Evolutionary conservation across 2,797 vertebrate species (phyloP), one percentile per base, ranked within the genome.

Genomic region (Podarcis siculus): DNA sequence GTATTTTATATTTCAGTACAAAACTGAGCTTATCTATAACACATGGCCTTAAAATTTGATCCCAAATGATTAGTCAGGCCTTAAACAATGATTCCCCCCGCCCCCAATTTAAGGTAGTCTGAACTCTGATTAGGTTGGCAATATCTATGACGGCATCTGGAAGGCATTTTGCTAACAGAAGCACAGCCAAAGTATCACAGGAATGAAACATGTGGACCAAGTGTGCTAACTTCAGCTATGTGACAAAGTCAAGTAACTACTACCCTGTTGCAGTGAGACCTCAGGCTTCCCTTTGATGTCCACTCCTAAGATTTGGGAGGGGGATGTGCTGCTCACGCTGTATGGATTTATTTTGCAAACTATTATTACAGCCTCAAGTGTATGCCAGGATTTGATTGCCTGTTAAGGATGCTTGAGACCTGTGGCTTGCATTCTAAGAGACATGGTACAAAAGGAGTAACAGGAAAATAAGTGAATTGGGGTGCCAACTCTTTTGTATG

Each of bases 131-230:
- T 92, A 71, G 35, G 76, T 92, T 77, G 94, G 30, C 89, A 93
- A 91, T 55, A 94, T 91, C 72, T 89, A 78, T 88, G 89, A 90
- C 92, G 83, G 86, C 94, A 95, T 96, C 95, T 96, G 96, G 95
- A 97, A 97, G 67, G 85, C 87, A 96, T 97, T 96, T 94, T 86
- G 90, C 58, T 61, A 91, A 86, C 37, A 94, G 89, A 95, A 91
- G 95, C 85, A 94, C 78, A 91, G 91, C 81, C 93, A 95, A 92
- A 94, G 87, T 89, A 90, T 87, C 85, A 93, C 45, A 93, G 77
- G 91, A 96, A 96, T 92, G 89, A 77, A 95, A 91, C 90, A 95
- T 93, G 92, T 95, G 95, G 89, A 92, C 17, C 0, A 92, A 94
- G 90, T 89, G 88, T 92, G 87, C 87, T 93, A 88, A 89, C 66